Base-by-base conservation (phyloP, 2,797 vertebrate species). In the Coendou prehensilis region DNA sequence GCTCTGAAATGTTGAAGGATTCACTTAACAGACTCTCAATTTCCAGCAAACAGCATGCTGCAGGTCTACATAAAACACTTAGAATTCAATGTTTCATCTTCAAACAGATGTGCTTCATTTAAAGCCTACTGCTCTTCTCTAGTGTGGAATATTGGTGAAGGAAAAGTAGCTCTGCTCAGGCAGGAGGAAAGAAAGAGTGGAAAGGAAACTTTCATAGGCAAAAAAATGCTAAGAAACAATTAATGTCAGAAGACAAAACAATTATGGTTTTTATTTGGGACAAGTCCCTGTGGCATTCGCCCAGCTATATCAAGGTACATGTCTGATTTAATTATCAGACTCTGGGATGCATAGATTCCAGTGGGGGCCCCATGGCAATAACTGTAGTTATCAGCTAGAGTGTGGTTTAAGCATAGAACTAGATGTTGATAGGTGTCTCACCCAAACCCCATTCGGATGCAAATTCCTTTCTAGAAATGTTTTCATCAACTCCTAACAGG, bases 71-170 rank as follows among this genome's bases (percentile, higher is more conserved):
- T 50, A 91, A 96, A 96, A 89, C 92, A 95, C 89, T 97, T 92
- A 89, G 73, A 92, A 94, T 93, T 95, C 92, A 92, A 83, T 87
- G 94, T 78, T 97, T 93, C 0, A 0, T 92, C 85, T 96, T 96
- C 67, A 95, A 97, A 95, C 97, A 98, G 96, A 97, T 98, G 96
- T 82, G 85, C 95, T 87, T 63, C 87, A 41, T 10, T 96, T 96
- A 97, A 93, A 87, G 73, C 81, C 89, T 94, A 82, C 28, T 94
- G 64, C 85, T 96, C 41, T 75, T 91, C 67, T 96, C 63, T 59
- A 30, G 20, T 47, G 37, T 71, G 57, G 87, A 92, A 89, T 91
- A 89, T 88, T 92, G 47, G n/a, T 80, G 9, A 17, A 41, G 61
- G 30, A 10, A 69, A 97, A 95, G 73, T 89, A 47, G 26, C 37